A percentile compares a stretch with the other conserved stretches of the same genome.
Conservation (phyloP, 2,888 invertebrate species). For the Bombyx huttoni region DNA sequence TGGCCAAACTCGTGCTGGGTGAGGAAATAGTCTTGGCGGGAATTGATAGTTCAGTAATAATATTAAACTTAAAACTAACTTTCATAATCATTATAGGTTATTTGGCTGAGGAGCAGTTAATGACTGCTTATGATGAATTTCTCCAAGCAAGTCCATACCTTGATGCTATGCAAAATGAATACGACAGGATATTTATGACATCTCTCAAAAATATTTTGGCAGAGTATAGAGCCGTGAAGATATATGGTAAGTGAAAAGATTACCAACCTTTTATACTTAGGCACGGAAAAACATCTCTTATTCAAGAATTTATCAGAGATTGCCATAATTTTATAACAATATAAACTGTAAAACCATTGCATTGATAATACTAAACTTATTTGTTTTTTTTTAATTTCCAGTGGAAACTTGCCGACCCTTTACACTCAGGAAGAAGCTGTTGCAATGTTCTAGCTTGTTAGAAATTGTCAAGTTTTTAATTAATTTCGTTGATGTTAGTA, state of each 20-base stretch:
- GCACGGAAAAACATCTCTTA: no score
- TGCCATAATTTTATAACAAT: no score
- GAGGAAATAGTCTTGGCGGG: slow-evolving; percentile 50
- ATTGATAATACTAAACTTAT: not conserved
- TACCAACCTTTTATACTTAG: not conserved
- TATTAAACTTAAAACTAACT: slow-evolving; percentile 1
- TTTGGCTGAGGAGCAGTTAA: slow-evolving; percentile 61
- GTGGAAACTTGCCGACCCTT: slow-evolving; percentile 59
- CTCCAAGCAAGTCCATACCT: slow-evolving; percentile 59
- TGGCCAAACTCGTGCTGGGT: slow-evolving; percentile 64
- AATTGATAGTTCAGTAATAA: slow-evolving; percentile 16
- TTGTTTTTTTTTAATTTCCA: slow-evolving; percentile 25
- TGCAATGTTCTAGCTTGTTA: slow-evolving; percentile 48
- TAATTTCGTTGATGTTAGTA: slow-evolving; percentile 38
- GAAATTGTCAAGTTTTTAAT: slow-evolving; percentile 52
- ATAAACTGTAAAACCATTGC: not conserved
- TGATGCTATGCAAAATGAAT: slow-evolving; percentile 56
- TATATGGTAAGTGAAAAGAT: slow-evolving; percentile 38
- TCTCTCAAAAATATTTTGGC: slow-evolving; percentile 58
- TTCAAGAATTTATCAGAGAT: no score
- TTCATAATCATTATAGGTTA: slow-evolving; percentile 39
- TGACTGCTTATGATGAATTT: slow-evolving; percentile 66
- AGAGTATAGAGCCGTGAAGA: slow-evolving; percentile 62
- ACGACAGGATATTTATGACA: slow-evolving; percentile 64
- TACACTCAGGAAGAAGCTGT: slow-evolving; percentile 39